These are phyloP conservation scores for Nematolebias whitei DNA, from an alignment of 2,113 vertebrate genomes.

Conservation along the genomic window DNA sequence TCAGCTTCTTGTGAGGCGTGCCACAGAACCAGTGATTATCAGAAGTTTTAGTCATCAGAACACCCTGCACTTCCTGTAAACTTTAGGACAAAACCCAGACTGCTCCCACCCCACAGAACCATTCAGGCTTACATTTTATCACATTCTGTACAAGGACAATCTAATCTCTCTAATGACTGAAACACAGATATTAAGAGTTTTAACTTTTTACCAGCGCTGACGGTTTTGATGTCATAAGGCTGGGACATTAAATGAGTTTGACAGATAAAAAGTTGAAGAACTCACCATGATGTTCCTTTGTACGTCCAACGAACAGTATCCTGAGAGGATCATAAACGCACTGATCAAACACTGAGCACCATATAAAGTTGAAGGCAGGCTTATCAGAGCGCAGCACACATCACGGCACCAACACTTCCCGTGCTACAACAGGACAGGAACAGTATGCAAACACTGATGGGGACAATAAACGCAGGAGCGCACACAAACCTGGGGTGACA, in stretches of 20 bases:
- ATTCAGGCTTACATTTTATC: no score
- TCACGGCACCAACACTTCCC: not conserved
- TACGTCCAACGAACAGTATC: constrained; percentile 82
- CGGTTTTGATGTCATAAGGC: not conserved
- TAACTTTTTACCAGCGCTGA: no score
- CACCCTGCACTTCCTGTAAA: no score
- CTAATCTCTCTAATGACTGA: no score
- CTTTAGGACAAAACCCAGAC: no score
- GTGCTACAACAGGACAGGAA: not conserved
- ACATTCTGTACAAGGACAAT: no score
- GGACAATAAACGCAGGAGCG: not conserved
- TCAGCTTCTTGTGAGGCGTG: no score
- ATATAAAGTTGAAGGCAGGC: not conserved
- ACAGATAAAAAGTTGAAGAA: constrained; percentile 1
- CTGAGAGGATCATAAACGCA: constrained; percentile 50
- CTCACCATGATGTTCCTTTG: constrained; percentile 78
- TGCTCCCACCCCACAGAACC: no score
- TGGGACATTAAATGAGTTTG: not conserved
- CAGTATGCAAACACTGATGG: not conserved
- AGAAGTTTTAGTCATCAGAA: no score
- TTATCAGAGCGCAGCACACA: not conserved
- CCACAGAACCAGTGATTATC: no score
- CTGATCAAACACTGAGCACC: constrained; percentile 16
- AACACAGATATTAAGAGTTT: no score
- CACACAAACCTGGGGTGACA: not conserved